A percentile compares a stretch with the other conserved stretches of the same genome.
These are phyloP conservation scores for Eucidaris tribuloides DNA, from an alignment of 35 echinoderm and acorn worm genomes.

Conservation along the genomic window DNA sequence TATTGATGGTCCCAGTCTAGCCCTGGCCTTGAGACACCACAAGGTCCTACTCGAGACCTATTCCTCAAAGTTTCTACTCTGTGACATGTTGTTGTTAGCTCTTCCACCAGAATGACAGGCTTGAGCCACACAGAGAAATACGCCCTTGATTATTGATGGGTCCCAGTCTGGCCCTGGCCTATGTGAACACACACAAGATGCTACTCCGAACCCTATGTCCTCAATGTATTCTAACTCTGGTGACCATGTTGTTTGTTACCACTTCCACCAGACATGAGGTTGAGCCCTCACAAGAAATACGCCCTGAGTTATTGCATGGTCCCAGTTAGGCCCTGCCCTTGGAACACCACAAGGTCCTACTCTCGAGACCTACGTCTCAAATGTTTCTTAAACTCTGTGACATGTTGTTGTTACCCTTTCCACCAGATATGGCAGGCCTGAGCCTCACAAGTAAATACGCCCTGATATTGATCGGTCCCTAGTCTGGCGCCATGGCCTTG, in stretches of 20 bases:
- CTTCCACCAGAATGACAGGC: too few relatives aligned
- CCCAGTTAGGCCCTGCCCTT: conserved; percentile 60
- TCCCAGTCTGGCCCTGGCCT: too few relatives aligned
- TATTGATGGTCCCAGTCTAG: conserved; percentile 83
- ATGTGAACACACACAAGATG: too few relatives aligned
- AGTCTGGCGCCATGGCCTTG: conserved; percentile 64
- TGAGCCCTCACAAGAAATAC: conserved; percentile 32
- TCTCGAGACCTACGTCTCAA: conserved; percentile 65
- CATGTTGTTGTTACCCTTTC: too few relatives aligned
- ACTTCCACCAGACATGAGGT: conserved; percentile 37
- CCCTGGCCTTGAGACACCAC: conserved; percentile 44
- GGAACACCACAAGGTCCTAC: conserved; percentile 29
- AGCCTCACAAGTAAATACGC: conserved; percentile 46
- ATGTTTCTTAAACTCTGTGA: too few relatives aligned
- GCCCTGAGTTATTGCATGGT: conserved; percentile 79
- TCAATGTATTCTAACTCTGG: too few relatives aligned
- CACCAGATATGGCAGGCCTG: conserved; percentile 52
- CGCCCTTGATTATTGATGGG: neutral
- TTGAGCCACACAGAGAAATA: neutral
- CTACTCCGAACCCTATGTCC: too few relatives aligned
- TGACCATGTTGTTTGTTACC: too few relatives aligned
- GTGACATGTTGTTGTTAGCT: too few relatives aligned
- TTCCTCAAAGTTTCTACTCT: too few relatives aligned
- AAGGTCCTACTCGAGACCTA: too few relatives aligned
- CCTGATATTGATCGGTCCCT: conserved; percentile 75